Evolutionary conservation across 2,113 vertebrate genomes (phyloP).

Genomic region (Galeopterus variegatus): DNA sequence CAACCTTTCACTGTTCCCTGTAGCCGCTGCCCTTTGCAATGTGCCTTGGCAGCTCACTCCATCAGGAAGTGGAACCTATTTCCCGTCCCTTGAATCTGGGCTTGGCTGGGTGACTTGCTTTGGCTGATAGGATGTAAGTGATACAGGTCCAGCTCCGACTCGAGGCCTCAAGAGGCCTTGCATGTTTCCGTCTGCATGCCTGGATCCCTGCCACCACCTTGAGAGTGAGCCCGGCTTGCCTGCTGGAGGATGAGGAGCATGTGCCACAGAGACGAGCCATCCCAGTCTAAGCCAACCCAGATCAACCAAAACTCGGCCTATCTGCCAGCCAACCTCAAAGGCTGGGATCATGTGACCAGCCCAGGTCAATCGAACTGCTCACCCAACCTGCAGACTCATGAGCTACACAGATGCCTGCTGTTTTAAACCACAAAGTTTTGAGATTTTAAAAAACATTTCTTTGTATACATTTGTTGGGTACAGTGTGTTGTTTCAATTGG

Average conservation of each 20-base stretch:
- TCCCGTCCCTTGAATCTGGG: not conserved
- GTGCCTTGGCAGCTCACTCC: not conserved
- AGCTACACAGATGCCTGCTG: not conserved
- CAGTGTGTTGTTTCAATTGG: too few relatives aligned
- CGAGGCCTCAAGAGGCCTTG: not conserved
- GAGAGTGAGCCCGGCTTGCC: not conserved
- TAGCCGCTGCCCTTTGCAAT: not conserved
- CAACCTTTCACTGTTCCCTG: too few relatives aligned
- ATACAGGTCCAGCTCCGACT: not conserved
- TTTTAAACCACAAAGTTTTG: not conserved
- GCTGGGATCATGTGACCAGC: not conserved
- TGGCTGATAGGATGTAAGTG: not conserved
- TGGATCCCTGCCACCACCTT: not conserved
- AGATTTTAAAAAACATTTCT: too few relatives aligned
- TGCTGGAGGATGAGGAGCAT: not conserved
- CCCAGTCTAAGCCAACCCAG: not conserved
- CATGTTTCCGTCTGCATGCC: not conserved
- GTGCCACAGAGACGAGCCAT: rapidly evolving
- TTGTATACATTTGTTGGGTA: too few relatives aligned
- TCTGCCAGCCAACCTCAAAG: not conserved
- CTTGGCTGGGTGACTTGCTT: not conserved
- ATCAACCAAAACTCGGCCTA: not conserved
- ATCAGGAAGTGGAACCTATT: rapidly evolving
- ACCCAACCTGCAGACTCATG: not conserved
- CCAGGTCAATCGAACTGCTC: not conserved